Conservation (phyloP, 2,113 vertebrate genomes). For the Cryptomyrus ogoouensis region DNA sequence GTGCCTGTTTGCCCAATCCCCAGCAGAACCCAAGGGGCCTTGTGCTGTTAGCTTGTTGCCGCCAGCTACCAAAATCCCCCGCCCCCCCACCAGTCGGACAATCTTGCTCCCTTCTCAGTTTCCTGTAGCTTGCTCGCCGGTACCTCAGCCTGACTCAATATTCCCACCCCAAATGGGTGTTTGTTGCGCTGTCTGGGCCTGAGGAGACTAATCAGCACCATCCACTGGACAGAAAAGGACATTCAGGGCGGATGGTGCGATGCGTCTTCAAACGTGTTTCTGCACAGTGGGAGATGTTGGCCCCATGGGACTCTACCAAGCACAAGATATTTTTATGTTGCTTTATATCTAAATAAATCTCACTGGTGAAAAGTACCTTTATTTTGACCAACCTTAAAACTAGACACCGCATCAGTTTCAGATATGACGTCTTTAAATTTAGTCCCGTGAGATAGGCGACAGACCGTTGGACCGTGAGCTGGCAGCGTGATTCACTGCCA, state of each 20-base stretch:
- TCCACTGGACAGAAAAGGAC: not conserved
- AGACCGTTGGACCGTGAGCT: not conserved
- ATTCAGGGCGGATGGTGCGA: not conserved
- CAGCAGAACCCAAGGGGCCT: not conserved
- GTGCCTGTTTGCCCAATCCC: not conserved
- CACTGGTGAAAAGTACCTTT: not conserved
- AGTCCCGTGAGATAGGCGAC: not conserved
- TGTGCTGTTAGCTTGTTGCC: not conserved
- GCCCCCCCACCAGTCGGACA: not conserved
- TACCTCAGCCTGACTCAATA: not conserved
- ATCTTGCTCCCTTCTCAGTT: not conserved
- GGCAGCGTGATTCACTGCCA: not conserved
- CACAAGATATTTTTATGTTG: not conserved
- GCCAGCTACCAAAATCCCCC: not conserved
- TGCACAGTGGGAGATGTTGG: not conserved
- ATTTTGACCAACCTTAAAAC: not conserved
- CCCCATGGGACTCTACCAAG: not conserved
- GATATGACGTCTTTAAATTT: not conserved
- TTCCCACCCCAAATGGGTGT: not conserved
- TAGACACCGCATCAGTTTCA: not conserved
- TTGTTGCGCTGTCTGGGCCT: not conserved
- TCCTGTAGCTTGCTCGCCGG: not conserved
- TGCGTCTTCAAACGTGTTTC: not conserved
- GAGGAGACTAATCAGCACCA: not conserved
- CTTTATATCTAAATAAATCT: not conserved